A percentile compares a stretch with the other conserved stretches of the same genome.
Conservation (phyloP, 2,888 invertebrate species). For the Sarcophaga caerulescens region DNA sequence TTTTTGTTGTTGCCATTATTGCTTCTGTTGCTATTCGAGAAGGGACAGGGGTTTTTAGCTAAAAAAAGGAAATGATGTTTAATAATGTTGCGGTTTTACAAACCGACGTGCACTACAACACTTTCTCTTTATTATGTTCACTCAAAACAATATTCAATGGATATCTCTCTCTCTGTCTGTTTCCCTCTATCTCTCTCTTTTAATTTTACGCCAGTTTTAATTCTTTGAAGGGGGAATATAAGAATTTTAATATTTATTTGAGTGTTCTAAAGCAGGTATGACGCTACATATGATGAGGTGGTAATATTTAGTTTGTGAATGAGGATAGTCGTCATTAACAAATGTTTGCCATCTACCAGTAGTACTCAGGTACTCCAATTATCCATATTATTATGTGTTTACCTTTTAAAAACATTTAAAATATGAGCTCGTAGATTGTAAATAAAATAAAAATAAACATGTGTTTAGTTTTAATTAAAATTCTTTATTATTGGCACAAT, state of each 20-base stretch:
- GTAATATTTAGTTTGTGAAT: too few species aligned
- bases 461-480: too few species aligned
- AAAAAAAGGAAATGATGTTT: slow-evolving; percentile 34
- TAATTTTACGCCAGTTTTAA: background rate
- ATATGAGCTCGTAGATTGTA: too few species aligned
- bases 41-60: background rate
- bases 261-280: background rate
- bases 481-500: too few species aligned
- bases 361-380: too few species aligned
- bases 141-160: too few species aligned
- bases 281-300: background rate
- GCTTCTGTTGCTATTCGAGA: background rate
- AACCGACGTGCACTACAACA: background rate
- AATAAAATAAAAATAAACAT: too few species aligned
- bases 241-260: slow-evolving; percentile 2
- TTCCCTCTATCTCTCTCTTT: background rate
- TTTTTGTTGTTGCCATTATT: background rate
- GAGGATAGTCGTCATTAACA: too few species aligned
- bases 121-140: background rate
- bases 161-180: background rate
- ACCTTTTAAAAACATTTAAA: too few species aligned
- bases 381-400: too few species aligned
- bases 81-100: slow-evolving; percentile 44
- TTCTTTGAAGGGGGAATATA: background rate
- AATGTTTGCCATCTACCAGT: too few species aligned